Conservation (phyloP, 2,888 invertebrate species). For the Cryptosula pallasiana region DNA sequence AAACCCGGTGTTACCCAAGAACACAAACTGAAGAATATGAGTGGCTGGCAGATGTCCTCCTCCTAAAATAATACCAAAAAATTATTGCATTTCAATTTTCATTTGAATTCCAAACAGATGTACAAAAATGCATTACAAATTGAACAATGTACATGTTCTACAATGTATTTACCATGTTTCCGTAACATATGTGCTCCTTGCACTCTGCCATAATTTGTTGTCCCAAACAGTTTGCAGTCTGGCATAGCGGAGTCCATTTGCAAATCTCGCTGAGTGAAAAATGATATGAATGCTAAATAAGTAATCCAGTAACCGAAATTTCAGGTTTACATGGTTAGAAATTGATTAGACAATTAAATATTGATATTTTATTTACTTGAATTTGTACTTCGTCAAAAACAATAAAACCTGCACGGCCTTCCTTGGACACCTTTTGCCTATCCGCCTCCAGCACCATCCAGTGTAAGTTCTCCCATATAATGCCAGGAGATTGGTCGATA, state of each 20-base stretch:
- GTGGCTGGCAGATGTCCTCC: neutral
- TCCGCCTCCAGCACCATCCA: neutral
- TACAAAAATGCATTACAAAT: neutral
- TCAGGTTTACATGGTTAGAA: neutral
- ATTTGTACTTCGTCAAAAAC: neutral
- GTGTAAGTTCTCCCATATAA: neutral
- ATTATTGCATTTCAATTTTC: neutral
- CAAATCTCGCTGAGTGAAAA: neutral
- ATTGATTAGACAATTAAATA: too few relatives aligned
- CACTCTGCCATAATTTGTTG: neutral
- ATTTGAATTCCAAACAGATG: neutral
- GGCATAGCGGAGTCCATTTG: neutral
- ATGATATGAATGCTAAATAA: neutral
- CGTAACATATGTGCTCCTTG: neutral
- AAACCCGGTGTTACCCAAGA: neutral
- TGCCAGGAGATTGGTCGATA: neutral
- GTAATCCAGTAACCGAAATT: neutral
- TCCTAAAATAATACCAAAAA: too few relatives aligned
- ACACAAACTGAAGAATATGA: neutral
- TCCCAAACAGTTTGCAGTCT: neutral
- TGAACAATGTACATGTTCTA: neutral
- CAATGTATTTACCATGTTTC: neutral
- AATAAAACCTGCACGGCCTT: neutral
- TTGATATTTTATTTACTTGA: too few relatives aligned
- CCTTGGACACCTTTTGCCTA: neutral